These are phyloP conservation scores for Tylochromis polylepis DNA, from an alignment of 2,113 vertebrate genomes.

Conservation along the genomic window DNA sequence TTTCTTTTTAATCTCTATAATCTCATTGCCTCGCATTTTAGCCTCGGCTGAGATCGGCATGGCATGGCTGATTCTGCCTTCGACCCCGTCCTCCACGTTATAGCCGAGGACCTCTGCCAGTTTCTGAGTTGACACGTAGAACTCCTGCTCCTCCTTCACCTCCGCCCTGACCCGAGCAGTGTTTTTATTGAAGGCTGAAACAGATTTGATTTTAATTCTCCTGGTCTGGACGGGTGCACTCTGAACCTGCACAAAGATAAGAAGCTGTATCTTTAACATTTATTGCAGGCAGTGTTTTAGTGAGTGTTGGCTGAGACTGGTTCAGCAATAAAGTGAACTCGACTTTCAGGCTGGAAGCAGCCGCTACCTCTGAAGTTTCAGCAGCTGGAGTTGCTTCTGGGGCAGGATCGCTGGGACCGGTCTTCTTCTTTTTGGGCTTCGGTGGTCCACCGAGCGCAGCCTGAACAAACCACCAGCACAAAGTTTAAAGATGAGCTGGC, in stretches of 20 bases:
- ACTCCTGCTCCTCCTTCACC: background rate
- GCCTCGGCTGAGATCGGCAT: background rate
- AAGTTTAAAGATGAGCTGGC: background rate
- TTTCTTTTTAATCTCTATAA: background rate
- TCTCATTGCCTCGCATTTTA: fast-evolving
- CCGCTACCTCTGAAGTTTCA: background rate
- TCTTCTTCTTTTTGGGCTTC: background rate
- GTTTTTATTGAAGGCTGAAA: background rate
- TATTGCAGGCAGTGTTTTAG: background rate
- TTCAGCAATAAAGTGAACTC: background rate
- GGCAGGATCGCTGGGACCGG: fast-evolving
- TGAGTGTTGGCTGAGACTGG: background rate
- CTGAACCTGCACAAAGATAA: background rate
- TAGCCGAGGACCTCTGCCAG: background rate
- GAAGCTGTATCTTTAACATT: background rate
- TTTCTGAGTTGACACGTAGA: background rate
- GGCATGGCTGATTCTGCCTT: fast-evolving
- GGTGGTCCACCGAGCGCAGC: fast-evolving
- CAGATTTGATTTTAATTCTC: background rate
- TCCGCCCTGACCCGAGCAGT: fast-evolving
- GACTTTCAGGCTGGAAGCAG: background rate
- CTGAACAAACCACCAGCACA: background rate
- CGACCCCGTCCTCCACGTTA: background rate
- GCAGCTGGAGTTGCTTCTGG: background rate
- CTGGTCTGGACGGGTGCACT: background rate